phyloP scores from a whole-genome alignment of 2,113 vertebrate species.

The Leptosomus discolor region DNA sequence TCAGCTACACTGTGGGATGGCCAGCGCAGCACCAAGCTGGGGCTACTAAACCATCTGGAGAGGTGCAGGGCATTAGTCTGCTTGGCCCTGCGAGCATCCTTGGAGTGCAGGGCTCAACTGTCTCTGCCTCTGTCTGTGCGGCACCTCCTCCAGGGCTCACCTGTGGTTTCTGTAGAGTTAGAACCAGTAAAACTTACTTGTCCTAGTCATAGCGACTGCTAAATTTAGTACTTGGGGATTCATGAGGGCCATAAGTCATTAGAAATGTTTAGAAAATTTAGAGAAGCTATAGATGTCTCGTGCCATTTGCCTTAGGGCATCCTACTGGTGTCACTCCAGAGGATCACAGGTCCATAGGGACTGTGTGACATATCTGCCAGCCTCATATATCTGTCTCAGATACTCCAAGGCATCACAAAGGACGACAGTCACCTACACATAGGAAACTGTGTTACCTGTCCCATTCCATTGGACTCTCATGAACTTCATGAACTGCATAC shows the following conservation, averaged over 20 bases:
- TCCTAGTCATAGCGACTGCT: not conserved
- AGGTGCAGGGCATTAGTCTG: rapidly evolving
- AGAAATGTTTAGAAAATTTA: not conserved
- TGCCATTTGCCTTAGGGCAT: not conserved
- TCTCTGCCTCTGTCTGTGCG: not conserved
- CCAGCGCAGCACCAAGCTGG: not conserved
- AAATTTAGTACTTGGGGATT: not conserved
- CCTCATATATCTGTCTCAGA: not conserved
- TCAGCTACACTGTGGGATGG: not conserved
- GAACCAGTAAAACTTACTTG: not conserved
- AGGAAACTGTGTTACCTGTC: not conserved
- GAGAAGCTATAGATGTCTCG: not conserved
- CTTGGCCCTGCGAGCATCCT: not conserved
- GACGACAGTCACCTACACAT: rapidly evolving
- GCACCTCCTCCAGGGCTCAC: not conserved
- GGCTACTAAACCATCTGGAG: not conserved
- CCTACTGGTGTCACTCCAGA: not conserved
- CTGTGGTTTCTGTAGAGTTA: not conserved
- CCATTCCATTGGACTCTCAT: rapidly evolving
- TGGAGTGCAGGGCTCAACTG: not conserved
- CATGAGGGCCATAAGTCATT: not conserved
- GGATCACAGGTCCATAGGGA: not conserved
- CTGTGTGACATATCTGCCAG: not conserved
- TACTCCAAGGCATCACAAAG: not conserved
- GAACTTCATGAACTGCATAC: not conserved